These are phyloP conservation scores for Drosophila jambulina DNA, from an alignment of 1,140 invertebrate species.

Conservation along the genomic window DNA sequence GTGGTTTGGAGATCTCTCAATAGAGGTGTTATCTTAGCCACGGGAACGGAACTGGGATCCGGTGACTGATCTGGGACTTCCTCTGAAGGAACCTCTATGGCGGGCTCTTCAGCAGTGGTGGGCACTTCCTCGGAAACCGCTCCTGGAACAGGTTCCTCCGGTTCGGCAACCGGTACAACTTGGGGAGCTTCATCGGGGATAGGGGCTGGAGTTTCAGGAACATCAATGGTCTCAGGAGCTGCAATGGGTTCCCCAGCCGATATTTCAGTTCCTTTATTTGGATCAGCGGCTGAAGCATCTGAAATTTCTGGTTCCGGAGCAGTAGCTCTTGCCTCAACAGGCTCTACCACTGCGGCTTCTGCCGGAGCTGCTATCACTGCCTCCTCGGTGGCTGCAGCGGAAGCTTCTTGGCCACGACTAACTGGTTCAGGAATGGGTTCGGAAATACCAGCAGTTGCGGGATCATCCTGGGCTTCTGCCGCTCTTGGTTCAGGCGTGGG, in stretches of 20 bases:
- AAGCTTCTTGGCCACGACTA: neutral
- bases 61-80: neutral
- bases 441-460: neutral
- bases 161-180: neutral
- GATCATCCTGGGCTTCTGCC: neutral
- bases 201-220: neutral
- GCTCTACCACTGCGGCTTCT: neutral
- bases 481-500: neutral
- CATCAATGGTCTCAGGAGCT: neutral
- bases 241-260: neutral
- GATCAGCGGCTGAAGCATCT: neutral
- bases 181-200: neutral
- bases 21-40: conserved; percentile 61
- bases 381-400: neutral
- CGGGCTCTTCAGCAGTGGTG: neutral
- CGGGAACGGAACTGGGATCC: conserved; percentile 36
- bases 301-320: neutral
- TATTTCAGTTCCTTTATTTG: neutral
- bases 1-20: conserved; percentile 61
- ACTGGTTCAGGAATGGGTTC: neutral
- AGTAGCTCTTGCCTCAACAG: neutral
- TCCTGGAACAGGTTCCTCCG: neutral
- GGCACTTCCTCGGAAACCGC: neutral
- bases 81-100: neutral
- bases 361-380: neutral